These are phyloP conservation scores for Campylomormyrus tamandua DNA, from an alignment of 2,113 vertebrate genomes.

Conservation along the genomic window DNA sequence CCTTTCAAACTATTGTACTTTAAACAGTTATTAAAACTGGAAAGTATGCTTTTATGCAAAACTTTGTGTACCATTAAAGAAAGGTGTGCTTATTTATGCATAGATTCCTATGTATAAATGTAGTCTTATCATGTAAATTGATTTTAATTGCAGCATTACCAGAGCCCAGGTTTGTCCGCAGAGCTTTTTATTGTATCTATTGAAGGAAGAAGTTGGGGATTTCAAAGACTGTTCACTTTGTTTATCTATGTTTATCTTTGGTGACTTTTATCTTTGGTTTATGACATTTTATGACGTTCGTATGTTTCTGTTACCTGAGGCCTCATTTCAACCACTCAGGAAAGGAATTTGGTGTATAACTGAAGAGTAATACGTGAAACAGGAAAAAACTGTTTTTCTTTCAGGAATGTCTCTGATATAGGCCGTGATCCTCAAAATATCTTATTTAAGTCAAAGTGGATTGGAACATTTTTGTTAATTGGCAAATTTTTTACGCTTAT, in stretches of 20 bases:
- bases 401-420: background rate
- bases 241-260: constrained; percentile 70
- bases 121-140: constrained; percentile 41
- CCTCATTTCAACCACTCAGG: background rate
- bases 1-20: constrained; percentile 55
- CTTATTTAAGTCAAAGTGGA: background rate
- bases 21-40: constrained; percentile 96
- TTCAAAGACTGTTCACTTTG: constrained; percentile 63
- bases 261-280: constrained; percentile 60
- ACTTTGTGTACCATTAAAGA: background rate
- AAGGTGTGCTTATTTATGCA: constrained; percentile 9
- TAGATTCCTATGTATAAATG: constrained; percentile 23
- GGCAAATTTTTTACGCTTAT: background rate
- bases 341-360: background rate
- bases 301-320: background rate
- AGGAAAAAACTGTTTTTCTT: background rate
- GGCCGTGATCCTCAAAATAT: background rate
- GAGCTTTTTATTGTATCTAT: constrained; percentile 38
- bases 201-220: constrained; percentile 60
- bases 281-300: constrained; percentile 52
- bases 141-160: constrained; percentile 51
- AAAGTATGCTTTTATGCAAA: background rate
- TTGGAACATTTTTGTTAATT: background rate
- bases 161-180: constrained; percentile 26
- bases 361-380: background rate